These are phyloP conservation scores for Phalacrocorax brasilianus DNA, from an alignment of 2,113 vertebrate species.

Conservation along the genomic window DNA sequence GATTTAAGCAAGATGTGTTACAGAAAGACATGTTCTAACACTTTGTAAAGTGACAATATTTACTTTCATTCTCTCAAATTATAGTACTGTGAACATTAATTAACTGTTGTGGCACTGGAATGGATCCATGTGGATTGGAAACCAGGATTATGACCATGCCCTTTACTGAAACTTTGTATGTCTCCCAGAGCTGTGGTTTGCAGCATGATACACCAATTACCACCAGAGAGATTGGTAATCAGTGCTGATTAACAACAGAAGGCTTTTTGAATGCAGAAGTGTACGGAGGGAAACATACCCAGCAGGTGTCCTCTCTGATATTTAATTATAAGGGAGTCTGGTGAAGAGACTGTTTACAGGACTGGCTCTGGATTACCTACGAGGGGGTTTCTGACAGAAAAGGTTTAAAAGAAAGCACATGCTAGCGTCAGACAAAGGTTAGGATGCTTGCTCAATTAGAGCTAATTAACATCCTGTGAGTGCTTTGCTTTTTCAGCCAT, in stretches of 20 bases:
- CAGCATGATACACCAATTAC: not conserved
- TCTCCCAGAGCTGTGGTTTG: not conserved
- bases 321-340: constrained; percentile 18
- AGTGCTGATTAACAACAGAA: constrained; percentile 66
- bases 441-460: constrained; percentile 55
- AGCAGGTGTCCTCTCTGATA: constrained; percentile 54
- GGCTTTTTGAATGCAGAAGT: constrained; percentile 27
- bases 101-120: not conserved
- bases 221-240: constrained; percentile 62
- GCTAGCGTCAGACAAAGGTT: not conserved
- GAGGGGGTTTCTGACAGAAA: not conserved
- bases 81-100: not conserved
- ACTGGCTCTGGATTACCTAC: constrained; percentile 15
- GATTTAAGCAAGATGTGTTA: not conserved
- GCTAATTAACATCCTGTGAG: constrained; percentile 52
- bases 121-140: not conserved
- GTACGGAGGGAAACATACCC: not conserved
- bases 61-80: not conserved
- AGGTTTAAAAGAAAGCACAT: not conserved
- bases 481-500: constrained; percentile 28
- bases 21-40: not conserved
- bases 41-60: not conserved
- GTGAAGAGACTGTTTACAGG: not conserved
- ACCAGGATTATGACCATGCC: not conserved
- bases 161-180: not conserved